Evolutionary conservation across 1,140 invertebrate genomes (phyloP).

Genomic region (Drosophila bocki): DNA sequence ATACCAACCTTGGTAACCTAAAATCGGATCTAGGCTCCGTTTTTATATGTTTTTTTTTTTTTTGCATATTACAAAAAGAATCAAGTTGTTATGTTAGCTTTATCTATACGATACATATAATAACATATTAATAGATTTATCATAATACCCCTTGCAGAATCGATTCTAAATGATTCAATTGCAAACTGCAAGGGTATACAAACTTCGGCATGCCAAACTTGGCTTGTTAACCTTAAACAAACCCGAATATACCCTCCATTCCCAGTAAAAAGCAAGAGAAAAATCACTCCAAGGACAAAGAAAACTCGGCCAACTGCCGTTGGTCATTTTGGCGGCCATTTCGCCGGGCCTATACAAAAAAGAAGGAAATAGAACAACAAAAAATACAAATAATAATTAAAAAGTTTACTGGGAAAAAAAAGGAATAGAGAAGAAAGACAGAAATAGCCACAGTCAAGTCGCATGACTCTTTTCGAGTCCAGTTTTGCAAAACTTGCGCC

Average conservation of each 20-base stretch:
- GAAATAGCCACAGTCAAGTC: constrained; percentile 18
- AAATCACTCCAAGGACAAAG: constrained; percentile 29
- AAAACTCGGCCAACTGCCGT: constrained; percentile 36
- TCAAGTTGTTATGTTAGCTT: too few relatives aligned
- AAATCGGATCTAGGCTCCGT: too few relatives aligned
- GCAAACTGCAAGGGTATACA: too few relatives aligned
- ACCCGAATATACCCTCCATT: background rate
- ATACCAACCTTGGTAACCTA: too few relatives aligned
- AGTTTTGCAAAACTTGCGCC: constrained; percentile 29
- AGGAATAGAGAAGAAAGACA: background rate
- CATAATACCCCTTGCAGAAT: too few relatives aligned
- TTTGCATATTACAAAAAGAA: too few relatives aligned
- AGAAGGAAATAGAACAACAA: background rate
- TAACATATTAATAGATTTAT: too few relatives aligned
- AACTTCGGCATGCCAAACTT: too few relatives aligned
- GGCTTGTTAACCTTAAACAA: background rate
- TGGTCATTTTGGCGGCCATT: constrained; percentile 46
- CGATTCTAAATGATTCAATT: too few relatives aligned
- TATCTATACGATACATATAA: too few relatives aligned
- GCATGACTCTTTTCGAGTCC: constrained; percentile 21
- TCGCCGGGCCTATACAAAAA: background rate
- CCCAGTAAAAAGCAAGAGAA: background rate
- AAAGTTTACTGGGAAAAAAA: constrained; percentile 17
- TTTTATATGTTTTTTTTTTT: too few relatives aligned
- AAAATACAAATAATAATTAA: constrained; percentile 45